Conservation (phyloP, 2,113 vertebrate species). For the Apus apus region DNA sequence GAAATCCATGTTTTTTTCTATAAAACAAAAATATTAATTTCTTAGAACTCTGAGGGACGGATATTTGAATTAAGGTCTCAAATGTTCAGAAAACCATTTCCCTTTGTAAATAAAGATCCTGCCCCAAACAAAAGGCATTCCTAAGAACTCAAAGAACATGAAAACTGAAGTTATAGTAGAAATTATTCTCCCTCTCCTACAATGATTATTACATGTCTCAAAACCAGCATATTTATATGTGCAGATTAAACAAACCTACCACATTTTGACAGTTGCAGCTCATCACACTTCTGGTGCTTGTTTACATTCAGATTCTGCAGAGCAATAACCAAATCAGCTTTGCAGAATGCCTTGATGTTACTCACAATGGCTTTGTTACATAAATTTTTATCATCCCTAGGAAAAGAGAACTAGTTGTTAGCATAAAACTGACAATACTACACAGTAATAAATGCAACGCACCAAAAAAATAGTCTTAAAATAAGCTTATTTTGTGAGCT, state of each 20-base stretch:
- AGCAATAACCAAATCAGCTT: conserved; percentile 84
- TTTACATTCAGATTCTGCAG: conserved; percentile 57
- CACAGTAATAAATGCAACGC: background rate
- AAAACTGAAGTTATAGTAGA: background rate
- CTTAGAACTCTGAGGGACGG: background rate
- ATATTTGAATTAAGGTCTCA: background rate
- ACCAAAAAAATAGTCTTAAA: background rate
- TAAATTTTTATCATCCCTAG: conserved; percentile 94
- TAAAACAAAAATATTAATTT: background rate
- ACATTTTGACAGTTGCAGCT: conserved; percentile 32
- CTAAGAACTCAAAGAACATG: background rate
- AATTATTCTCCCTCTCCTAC: background rate
- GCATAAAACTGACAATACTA: background rate
- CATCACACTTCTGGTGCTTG: background rate
- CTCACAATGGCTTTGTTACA: conserved; percentile 92
- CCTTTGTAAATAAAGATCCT: background rate
- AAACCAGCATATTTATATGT: accelerated
- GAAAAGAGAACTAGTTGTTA: background rate
- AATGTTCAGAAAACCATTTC: background rate
- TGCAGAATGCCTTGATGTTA: conserved; percentile 87
- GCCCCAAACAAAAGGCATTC: background rate
- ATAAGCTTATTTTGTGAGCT: background rate
- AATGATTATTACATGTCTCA: background rate
- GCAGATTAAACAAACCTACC: background rate
- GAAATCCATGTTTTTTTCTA: background rate